phyloP scores from a whole-genome alignment of 2,113 vertebrate species.

The Thinocorus orbignyianus region DNA sequence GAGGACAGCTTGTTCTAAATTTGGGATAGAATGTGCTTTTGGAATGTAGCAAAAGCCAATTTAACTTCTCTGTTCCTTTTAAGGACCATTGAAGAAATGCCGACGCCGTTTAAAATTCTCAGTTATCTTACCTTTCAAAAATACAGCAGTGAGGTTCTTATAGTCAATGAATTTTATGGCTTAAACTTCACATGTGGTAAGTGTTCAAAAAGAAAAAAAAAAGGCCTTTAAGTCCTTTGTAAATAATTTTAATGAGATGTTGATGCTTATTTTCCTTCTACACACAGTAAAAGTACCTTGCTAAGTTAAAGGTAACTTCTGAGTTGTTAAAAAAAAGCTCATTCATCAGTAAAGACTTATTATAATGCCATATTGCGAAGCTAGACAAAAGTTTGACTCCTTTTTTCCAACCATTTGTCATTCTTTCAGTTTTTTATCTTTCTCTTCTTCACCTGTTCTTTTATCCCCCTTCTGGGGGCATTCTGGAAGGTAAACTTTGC shows the following conservation, averaged over 20 bases:
- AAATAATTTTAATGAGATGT: not conserved
- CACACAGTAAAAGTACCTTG: not conserved
- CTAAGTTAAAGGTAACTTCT: not conserved
- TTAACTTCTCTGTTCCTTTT: conserved; percentile 42
- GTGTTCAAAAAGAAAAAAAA: conserved; percentile 38
- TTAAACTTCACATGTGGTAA: conserved; percentile 92
- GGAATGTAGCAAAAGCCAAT: not conserved
- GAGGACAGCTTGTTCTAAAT: not conserved
- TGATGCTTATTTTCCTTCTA: not conserved
- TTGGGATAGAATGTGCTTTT: not conserved
- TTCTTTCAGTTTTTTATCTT: not conserved
- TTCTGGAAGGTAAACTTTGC: not conserved
- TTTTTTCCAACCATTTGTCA: not conserved
- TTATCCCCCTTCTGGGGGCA: not conserved
- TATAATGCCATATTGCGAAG: not conserved
- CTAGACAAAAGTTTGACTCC: not conserved
- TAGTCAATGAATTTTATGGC: conserved; percentile 91
- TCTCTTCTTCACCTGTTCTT: not conserved
- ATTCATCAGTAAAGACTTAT: not conserved
- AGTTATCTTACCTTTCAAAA: conserved; percentile 95
- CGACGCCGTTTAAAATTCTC: conserved; percentile 85
- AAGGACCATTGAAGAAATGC: conserved; percentile 89
- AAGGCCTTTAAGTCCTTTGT: not conserved
- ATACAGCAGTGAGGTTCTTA: conserved; percentile 90
- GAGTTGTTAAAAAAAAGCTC: not conserved